Evolutionary conservation across 2,888 invertebrate species (phyloP).

Genomic region (Drosophila mimica): DNA sequence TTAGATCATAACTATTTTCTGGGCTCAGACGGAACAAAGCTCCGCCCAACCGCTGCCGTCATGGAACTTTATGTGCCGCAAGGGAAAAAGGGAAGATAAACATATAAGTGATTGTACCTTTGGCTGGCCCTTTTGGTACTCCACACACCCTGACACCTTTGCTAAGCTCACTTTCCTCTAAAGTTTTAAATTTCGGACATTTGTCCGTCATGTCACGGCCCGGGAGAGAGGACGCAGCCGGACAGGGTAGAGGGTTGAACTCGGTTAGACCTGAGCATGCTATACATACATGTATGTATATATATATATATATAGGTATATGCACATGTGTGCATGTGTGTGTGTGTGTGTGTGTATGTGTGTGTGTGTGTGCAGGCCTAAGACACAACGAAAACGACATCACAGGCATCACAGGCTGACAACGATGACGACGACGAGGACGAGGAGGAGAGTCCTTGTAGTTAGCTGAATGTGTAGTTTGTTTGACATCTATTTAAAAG

Average conservation of each 20-base stretch:
- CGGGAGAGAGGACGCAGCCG: constrained; percentile 36
- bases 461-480: constrained; percentile 78
- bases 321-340: neutral
- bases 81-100: neutral
- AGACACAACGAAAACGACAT: constrained; percentile 59
- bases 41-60: constrained; percentile 52
- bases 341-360: constrained; percentile 24
- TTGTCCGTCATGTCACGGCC: constrained; percentile 72
- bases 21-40: constrained; percentile 32
- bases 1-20: constrained; percentile 68
- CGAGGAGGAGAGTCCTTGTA: constrained; percentile 67
- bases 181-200: constrained; percentile 81
- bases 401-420: constrained; percentile 6
- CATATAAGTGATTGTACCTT: neutral
- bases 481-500: constrained; percentile 82
- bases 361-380: constrained; percentile 61
- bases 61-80: constrained; percentile 15
- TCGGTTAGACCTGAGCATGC: constrained; percentile 47
- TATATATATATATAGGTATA: constrained; percentile 11
- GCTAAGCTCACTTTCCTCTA: constrained; percentile 48
- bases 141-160: constrained; percentile 24
- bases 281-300: constrained; percentile 15
- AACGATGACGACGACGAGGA: constrained; percentile 14
- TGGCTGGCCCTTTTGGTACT: neutral
- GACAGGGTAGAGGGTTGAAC: constrained; percentile 56